A percentile compares a stretch with the other conserved stretches of the same genome.
Conservation (phyloP, 1,140 invertebrate species). For the Acromyrmex echinatior region DNA sequence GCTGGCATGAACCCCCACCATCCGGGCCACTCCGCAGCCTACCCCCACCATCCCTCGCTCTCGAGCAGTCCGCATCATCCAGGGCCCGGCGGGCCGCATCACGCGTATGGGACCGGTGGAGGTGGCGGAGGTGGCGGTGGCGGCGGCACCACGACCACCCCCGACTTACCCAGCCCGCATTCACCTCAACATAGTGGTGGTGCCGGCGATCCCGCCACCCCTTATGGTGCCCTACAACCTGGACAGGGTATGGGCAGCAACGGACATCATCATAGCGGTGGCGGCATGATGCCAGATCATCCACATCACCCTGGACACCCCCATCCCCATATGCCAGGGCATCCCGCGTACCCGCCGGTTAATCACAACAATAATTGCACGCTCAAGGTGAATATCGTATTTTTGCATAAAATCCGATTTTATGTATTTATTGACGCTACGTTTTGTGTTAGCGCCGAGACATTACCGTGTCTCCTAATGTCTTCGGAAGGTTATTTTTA, state of each 20-base stretch:
- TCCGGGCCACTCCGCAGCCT: slow-evolving; percentile 83
- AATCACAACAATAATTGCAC: slow-evolving; percentile 87
- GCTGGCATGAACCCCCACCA: slow-evolving; percentile 87
- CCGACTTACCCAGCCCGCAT: slow-evolving; percentile 83
- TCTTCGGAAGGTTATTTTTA: not conserved
- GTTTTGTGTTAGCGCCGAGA: too few relatives aligned
- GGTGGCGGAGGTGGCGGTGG: slow-evolving; percentile 75
- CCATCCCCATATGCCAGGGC: slow-evolving; percentile 84
- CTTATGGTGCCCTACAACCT: slow-evolving; percentile 79
- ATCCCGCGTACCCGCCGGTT: slow-evolving; percentile 84
- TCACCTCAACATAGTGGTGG: slow-evolving; percentile 79
- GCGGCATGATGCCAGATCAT: slow-evolving; percentile 83
- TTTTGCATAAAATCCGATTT: not conserved
- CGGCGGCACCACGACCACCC: slow-evolving; percentile 83
- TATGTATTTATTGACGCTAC: not conserved
- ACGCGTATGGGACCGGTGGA: slow-evolving; percentile 81
- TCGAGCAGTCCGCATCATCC: slow-evolving; percentile 86
- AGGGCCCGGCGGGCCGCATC: slow-evolving; percentile 82
- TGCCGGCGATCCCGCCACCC: slow-evolving; percentile 75
- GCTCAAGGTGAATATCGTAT: slow-evolving; percentile 81
- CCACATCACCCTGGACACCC: slow-evolving; percentile 83
- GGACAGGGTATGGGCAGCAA: slow-evolving; percentile 83
- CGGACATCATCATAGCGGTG: slow-evolving; percentile 82
- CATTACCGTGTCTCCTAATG: too few relatives aligned
- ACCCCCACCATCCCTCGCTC: slow-evolving; percentile 85